Evolutionary conservation across 2,797 vertebrate genomes (phyloP), one percentile per base, ranked within the genome.

Genomic region (Crypturellus tataupa): DNA sequence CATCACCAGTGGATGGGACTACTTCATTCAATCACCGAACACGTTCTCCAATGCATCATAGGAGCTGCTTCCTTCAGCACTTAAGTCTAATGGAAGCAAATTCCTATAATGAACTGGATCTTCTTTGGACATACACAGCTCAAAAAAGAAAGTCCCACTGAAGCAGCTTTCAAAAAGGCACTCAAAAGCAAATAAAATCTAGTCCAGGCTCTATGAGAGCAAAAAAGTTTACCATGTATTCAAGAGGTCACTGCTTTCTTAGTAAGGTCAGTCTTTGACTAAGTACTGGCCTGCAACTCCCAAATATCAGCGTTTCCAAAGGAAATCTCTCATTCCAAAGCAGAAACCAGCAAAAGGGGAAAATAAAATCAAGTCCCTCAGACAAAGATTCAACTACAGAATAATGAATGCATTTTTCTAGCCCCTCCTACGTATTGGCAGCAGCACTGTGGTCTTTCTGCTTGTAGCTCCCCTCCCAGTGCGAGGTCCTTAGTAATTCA

Each of bases 131-230:
- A 97, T 97, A 97, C 92, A 97, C 97, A 98, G 97, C 97, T 97
- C 92, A 97, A 97, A 97, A 97, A 98, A 98, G 98, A 98, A 94
- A 98, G 98, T 98, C 98, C 98, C 97, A 97, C 97, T 98, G 98
- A 98, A 99, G 99, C 98, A 99, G 99, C 99, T 98, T 99, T 99
- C 98, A 98, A 98, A 99, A 99, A 99, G 99, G 99, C 99, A 99
- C 99, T 99, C 98, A 98, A 99, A 99, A 99, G 98, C 98, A 99
- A 99, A 99, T 98, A 97, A 98, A 98, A 98, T 97, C 95, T 97
- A 98, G 98, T 98, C 98, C 98, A 97, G 97, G 98, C 98, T 99
- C 99, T 99, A 98, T 98, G 98, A 99, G 99, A 99, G 99, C 99
- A 98, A 98, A 97, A 97, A 95, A 94, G 98, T 98, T 98, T 97